Evolutionary conservation across 1,140 invertebrate genomes (phyloP).

Genomic region (Drosophila subpulchrella): DNA sequence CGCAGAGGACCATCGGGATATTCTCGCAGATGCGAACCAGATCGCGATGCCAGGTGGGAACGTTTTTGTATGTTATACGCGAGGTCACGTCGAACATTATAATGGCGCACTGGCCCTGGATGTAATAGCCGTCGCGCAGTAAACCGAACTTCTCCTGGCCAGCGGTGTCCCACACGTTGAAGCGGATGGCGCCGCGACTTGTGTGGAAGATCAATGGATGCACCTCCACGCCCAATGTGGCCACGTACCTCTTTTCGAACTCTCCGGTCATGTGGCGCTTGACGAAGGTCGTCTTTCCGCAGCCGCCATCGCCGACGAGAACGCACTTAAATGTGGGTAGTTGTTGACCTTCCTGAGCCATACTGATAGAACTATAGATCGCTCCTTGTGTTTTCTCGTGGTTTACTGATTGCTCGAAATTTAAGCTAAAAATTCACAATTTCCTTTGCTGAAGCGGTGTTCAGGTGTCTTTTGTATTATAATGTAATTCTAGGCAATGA

Average conservation of each 20-base stretch:
- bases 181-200: constrained; percentile 97
- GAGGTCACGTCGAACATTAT: constrained; percentile 99
- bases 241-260: constrained; percentile 99
- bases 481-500: too few species aligned
- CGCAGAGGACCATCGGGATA: constrained; percentile 99
- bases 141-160: constrained; percentile 99
- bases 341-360: constrained; percentile 68
- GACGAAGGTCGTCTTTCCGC: constrained; percentile 99
- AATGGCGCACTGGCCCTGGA: constrained; percentile 99
- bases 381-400: too few species aligned
- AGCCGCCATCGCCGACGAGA: constrained; percentile 99
- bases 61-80: constrained; percentile 99
- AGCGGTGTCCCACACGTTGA: constrained; percentile 99
- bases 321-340: constrained; percentile 92
- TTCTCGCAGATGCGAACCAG: constrained; percentile 99
- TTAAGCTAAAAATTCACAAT: too few species aligned
- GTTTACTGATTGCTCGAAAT: not conserved
- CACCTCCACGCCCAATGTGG: constrained; percentile 99
- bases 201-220: constrained; percentile 99
- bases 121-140: constrained; percentile 99
- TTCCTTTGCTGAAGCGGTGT: too few species aligned
- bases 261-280: constrained; percentile 99
- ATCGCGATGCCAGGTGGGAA: constrained; percentile 99
- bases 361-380: constrained; percentile 7
- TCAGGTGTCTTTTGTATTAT: too few species aligned